These are phyloP conservation scores for Beroe ovata DNA, from an alignment of 37 sponge, comb jelly and placozoan genomes.

Conservation along the genomic window DNA sequence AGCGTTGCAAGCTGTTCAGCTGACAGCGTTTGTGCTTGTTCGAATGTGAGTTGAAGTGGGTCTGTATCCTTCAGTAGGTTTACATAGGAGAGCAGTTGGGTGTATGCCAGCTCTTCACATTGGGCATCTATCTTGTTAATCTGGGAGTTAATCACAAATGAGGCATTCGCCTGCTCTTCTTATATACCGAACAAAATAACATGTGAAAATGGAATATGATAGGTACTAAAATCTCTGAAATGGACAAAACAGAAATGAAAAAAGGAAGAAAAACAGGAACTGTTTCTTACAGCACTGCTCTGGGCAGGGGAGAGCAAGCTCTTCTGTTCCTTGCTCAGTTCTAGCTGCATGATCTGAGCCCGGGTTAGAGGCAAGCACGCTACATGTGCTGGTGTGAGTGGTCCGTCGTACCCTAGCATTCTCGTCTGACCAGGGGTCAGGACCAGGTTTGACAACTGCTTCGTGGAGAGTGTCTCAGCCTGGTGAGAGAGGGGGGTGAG, in stretches of 20 bases:
- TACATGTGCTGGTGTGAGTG: constrained; percentile 39
- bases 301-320: background rate
- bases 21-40: constrained; percentile 38
- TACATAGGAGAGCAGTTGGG: constrained; percentile 38
- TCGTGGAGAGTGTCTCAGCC: constrained; percentile 21
- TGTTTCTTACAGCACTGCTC: constrained; percentile 8
- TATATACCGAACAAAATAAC: too few species aligned
- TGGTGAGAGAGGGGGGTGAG: too few species aligned
- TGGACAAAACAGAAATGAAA: too few species aligned
- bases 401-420: constrained; percentile 60
- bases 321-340: constrained; percentile 12
- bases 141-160: too few species aligned
- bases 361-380: constrained; percentile 23
- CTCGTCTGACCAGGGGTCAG: constrained; percentile 15
- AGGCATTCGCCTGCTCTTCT: too few species aligned
- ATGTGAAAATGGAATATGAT: too few species aligned
- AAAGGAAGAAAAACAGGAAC: too few species aligned
- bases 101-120: constrained; percentile 42
- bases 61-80: constrained; percentile 15
- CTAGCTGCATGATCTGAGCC: constrained; percentile 4
- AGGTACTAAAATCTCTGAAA: too few species aligned
- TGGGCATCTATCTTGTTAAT: background rate
- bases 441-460: constrained; percentile 35
- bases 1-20: background rate
- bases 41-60: constrained; percentile 8